Evolutionary conservation across 2,888 invertebrate genomes (phyloP).

Genomic region (Drosophila prolongata): DNA sequence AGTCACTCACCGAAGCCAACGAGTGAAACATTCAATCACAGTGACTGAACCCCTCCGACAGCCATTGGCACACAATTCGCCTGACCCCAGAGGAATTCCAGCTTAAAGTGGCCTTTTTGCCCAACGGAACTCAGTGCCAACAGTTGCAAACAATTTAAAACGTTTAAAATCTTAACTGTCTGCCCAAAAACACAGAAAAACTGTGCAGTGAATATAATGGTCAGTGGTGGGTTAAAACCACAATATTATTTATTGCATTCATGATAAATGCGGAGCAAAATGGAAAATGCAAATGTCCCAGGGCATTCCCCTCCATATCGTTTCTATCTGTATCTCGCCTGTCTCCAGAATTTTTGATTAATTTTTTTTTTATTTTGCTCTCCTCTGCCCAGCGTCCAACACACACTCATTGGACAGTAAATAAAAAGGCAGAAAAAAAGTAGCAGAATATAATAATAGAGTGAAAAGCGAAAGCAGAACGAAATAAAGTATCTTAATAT

Average conservation of each 20-base stretch:
- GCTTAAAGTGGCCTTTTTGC: constrained; percentile 15
- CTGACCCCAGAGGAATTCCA: constrained; percentile 10
- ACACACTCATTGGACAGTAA: constrained; percentile 28
- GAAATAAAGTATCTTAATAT: constrained; percentile 35
- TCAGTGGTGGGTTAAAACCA: constrained; percentile 45
- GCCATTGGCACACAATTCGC: constrained; percentile 13
- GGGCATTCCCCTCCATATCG: constrained; percentile 33
- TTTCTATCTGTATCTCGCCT: constrained; percentile 37
- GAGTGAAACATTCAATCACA: constrained; percentile 39
- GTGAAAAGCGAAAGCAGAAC: constrained; percentile 20
- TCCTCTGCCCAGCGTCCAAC: background rate
- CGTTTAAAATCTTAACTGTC: constrained; percentile 20
- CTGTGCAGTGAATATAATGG: constrained; percentile 21
- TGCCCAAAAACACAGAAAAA: constrained; percentile 10
- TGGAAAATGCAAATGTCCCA: constrained; percentile 53
- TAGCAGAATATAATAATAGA: constrained; percentile 25
- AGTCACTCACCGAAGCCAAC: constrained; percentile 31
- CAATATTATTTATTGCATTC: constrained; percentile 68
- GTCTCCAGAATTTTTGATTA: constrained; percentile 60
- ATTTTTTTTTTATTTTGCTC: constrained; percentile 44
- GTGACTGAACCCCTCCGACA: constrained; percentile 14
- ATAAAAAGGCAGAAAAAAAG: constrained; percentile 32
- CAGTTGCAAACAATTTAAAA: constrained; percentile 26
- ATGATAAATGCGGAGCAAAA: constrained; percentile 55
- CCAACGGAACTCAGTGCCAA: constrained; percentile 12